Evolutionary conservation across 2,797 vertebrate species (phyloP).

Genomic region (Halcyon smyrnensis): DNA sequence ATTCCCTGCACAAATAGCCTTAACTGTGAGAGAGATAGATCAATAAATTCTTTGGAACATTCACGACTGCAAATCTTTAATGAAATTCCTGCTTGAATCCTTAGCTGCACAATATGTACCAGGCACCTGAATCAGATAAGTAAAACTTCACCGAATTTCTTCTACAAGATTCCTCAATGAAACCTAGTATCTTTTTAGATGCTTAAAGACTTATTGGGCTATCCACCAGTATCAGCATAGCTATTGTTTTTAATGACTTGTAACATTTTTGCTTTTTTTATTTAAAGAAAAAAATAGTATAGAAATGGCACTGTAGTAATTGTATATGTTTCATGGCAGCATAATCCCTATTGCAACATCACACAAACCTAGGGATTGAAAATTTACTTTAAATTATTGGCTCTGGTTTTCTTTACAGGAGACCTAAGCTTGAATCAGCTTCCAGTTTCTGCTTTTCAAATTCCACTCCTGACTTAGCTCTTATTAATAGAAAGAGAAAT

Average conservation of each 20-base stretch:
- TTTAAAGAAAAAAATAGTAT: not conserved
- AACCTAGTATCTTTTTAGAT: not conserved
- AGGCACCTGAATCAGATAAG: not conserved
- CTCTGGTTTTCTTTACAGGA: not conserved
- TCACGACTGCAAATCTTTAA: not conserved
- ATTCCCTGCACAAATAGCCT: not conserved
- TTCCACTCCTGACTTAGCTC: not conserved
- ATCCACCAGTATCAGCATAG: not conserved
- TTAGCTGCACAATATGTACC: not conserved
- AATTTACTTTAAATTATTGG: not conserved
- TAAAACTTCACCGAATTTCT: not conserved
- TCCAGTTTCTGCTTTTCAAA: not conserved
- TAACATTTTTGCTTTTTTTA: not conserved
- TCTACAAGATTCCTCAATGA: not conserved
- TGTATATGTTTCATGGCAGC: not conserved
- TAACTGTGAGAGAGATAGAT: not conserved
- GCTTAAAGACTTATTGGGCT: not conserved
- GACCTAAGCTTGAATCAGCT: not conserved
- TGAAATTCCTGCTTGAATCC: not conserved
- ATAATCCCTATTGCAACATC: not conserved
- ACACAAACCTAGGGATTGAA: not conserved
- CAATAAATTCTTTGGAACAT: not conserved
- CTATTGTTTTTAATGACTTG: not conserved
- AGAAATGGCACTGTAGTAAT: not conserved
- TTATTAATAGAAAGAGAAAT: not conserved